A percentile compares a stretch with the other conserved stretches of the same genome.
Evolutionary conservation across 2,113 vertebrate species (phyloP).

Genomic region (Dendropsophus ebraccatus): DNA sequence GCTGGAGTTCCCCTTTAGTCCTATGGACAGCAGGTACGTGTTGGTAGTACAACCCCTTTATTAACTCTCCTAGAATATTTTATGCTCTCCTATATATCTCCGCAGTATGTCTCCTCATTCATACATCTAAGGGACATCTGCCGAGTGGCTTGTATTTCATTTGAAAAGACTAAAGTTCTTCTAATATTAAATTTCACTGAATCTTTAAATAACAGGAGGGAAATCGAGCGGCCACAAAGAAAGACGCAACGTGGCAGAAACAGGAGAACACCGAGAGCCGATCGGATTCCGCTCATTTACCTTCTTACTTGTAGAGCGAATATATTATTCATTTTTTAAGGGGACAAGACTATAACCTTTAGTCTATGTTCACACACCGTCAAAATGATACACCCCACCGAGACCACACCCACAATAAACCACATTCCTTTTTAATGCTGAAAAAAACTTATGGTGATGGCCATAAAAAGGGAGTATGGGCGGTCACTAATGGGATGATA

Average conservation of each 20-base stretch:
- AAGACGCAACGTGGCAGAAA: background rate
- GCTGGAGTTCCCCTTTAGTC: too few relatives aligned
- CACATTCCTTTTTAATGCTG: too few relatives aligned
- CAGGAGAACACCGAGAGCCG: background rate
- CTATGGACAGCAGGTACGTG: too few relatives aligned
- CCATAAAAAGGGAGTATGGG: too few relatives aligned
- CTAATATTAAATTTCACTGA: slow-evolving; percentile 17
- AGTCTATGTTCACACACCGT: too few relatives aligned
- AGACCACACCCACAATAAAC: too few relatives aligned
- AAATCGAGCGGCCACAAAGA: background rate
- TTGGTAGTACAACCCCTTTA: background rate
- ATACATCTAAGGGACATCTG: slow-evolving; percentile 14
- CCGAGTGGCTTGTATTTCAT: slow-evolving; percentile 23
- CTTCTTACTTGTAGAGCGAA: background rate
- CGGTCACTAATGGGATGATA: too few relatives aligned
- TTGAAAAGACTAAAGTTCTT: slow-evolving; percentile 6
- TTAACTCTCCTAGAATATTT: background rate
- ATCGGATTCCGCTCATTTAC: background rate
- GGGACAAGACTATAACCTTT: background rate
- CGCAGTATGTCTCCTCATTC: background rate
- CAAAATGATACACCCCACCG: too few relatives aligned
- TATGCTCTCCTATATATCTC: background rate
- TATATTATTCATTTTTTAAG: slow-evolving; percentile 6
- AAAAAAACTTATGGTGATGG: too few relatives aligned
- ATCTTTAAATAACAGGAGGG: slow-evolving; percentile 39